Base-by-base conservation (phyloP, 2,888 invertebrate genomes). In the Choristoneura rosaceana region DNA sequence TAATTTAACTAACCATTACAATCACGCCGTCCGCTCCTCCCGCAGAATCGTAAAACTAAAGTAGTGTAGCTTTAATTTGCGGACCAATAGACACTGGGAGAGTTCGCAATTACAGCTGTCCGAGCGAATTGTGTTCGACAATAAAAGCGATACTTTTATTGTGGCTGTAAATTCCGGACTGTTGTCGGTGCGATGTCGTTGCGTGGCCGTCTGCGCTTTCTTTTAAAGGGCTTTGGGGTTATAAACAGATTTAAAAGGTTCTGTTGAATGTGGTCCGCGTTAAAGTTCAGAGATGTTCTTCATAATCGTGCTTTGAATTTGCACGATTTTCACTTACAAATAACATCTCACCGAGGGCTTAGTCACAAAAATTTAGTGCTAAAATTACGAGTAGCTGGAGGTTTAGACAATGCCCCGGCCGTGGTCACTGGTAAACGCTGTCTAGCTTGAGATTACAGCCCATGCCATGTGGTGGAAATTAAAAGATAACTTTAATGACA, bases 81-180 rank as follows among this genome's bases (percentile, higher is more conserved):
- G 84, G 88, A 84, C 88, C 89, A 89, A 91, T 89, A 91, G 91
- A 91, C 90, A 90, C 86, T 82, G 81, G 82, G 85, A 87, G 87
- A 87, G 89, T 86, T 88, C 82, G 91, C 92, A 92, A 93, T 92
- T 92, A 92, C 91, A 90, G 87, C 90, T 89, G 92, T 91, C 91
- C 87, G 85, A 87, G 87, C 91, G 92, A 92, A 90, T 91, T 90
- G 91, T 91, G 86, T 87, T 88, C 87, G 88, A 87, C 92, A 90
- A 92, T 92, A 92, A 91, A 90, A 88, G 88, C 88, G 89, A 90
- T 90, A 90, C 91, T 91, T 92, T 92, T 92, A 92, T 91, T 90
- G 90, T 87, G 84, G 87, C 87, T 86, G 90, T 91, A 92, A 91
- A 90, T 90, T 87, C 86, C 84, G 84, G 81, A 81, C 81, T 84